phyloP scores from a whole-genome alignment of 2,797 vertebrate species.

The Pipistrellus pygmaeus region DNA sequence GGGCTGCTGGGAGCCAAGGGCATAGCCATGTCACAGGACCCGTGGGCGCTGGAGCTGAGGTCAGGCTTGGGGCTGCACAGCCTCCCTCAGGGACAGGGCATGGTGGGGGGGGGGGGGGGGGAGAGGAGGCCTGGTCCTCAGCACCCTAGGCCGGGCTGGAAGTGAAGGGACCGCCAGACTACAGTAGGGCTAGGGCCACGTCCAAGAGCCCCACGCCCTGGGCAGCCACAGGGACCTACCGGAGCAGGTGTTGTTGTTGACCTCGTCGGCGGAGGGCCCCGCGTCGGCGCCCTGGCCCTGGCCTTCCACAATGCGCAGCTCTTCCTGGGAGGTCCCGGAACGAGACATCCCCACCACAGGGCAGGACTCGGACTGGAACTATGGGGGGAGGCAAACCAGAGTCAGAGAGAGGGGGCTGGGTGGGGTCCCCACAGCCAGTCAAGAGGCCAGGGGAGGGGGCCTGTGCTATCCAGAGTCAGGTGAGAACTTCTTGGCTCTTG shows the following conservation, averaged over 20 bases:
- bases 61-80: neutral
- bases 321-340: constrained; percentile 94
- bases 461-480: neutral
- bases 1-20: constrained; percentile 73
- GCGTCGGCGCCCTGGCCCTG: constrained; percentile 94
- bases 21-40: neutral
- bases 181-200: neutral
- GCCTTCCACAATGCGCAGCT: constrained; percentile 96
- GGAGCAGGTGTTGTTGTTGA: constrained; percentile 98
- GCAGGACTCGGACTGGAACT: constrained; percentile 97
- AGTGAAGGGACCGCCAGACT: neutral
- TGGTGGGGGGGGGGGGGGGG: no score
- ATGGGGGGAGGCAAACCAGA: rapidly evolving
- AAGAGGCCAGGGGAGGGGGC: neutral
- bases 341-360: constrained; percentile 91
- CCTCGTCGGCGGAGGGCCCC: constrained; percentile 94
- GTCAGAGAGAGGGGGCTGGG: neutral
- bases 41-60: rapidly evolving
- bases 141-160: rapidly evolving
- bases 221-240: constrained; percentile 82
- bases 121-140: neutral
- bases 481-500: rapidly evolving
- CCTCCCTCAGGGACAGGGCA: neutral
- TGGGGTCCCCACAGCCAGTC: rapidly evolving
- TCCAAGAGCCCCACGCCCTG: rapidly evolving